Evolutionary conservation across 1,140 invertebrate species (phyloP).

Genomic region (Oryctes rhinoceros): DNA sequence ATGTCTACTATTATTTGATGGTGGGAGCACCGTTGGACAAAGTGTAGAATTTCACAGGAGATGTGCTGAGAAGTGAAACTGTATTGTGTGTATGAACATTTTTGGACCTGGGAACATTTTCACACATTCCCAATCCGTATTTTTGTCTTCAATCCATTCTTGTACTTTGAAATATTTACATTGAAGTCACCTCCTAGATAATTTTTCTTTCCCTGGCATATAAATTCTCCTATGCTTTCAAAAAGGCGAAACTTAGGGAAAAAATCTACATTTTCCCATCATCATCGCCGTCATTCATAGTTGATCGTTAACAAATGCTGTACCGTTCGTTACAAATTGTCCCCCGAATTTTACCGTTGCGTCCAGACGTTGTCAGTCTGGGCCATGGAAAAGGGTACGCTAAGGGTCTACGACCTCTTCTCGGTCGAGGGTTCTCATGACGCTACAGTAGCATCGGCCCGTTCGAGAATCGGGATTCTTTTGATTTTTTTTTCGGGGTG

Average conservation of each 20-base stretch:
- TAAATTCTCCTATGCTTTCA: no score
- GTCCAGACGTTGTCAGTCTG: not conserved
- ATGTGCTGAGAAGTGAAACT: no score
- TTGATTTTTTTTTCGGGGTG: not conserved
- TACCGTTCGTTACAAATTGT: not conserved
- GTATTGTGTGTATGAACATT: no score
- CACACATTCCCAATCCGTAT: no score
- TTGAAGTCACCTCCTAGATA: no score
- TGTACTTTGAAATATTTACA: no score
- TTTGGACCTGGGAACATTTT: no score
- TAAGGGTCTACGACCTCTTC: constrained; percentile 7
- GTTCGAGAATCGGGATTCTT: constrained; percentile 8
- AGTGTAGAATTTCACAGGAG: no score
- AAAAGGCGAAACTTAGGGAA: not conserved
- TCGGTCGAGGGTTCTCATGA: not conserved
- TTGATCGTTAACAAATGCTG: constrained; percentile 2
- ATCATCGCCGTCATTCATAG: not conserved
- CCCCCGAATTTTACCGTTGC: not conserved
- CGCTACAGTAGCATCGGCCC: not conserved
- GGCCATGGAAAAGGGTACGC: not conserved
- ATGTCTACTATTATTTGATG: no score
- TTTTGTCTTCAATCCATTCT: no score
- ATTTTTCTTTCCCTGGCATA: no score
- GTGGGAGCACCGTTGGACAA: no score
- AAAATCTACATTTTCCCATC: not conserved